These are phyloP conservation scores for Cynaeus angustus DNA, from an alignment of 2,888 invertebrate genomes.

Conservation along the genomic window DNA sequence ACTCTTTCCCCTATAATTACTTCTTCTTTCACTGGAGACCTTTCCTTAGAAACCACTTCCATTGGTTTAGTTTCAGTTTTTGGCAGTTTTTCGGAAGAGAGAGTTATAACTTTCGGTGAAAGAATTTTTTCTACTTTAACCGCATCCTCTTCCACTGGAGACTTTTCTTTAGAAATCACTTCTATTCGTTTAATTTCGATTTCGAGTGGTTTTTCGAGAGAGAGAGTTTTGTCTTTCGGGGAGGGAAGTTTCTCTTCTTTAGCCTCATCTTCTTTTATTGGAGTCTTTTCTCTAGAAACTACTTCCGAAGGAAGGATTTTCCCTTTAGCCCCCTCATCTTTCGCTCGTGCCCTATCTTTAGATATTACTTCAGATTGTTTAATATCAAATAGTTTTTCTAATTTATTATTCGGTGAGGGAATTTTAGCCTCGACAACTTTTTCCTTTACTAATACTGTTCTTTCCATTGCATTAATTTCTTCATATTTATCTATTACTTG, in stretches of 20 bases:
- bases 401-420: too few relatives aligned
- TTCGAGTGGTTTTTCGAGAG: neutral
- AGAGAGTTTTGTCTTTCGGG: slow-evolving; percentile 16
- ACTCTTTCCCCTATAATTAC: slow-evolving; percentile 52
- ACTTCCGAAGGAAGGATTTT: neutral
- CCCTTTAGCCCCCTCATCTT: too few relatives aligned
- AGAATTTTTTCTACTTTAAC: slow-evolving; percentile 5
- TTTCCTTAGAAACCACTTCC: slow-evolving; percentile 1
- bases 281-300: neutral
- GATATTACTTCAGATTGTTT: too few relatives aligned
- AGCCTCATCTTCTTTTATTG: slow-evolving; percentile 4
- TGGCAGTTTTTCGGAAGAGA: neutral
- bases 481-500: too few relatives aligned
- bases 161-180: slow-evolving; percentile 4
- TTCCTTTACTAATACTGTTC: too few relatives aligned
- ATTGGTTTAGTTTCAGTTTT: slow-evolving; percentile 33
- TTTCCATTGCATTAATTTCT: too few relatives aligned
- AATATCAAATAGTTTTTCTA: too few relatives aligned
- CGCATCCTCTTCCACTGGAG: slow-evolving; percentile 4
- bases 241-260: slow-evolving; percentile 2
- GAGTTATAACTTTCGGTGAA: slow-evolving; percentile 23
- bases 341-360: too few relatives aligned
- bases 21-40: slow-evolving; percentile 10
- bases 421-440: too few relatives aligned
- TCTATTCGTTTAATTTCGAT: neutral